Conservation (phyloP, 2,113 vertebrate genomes). For the Junco hyemalis region DNA sequence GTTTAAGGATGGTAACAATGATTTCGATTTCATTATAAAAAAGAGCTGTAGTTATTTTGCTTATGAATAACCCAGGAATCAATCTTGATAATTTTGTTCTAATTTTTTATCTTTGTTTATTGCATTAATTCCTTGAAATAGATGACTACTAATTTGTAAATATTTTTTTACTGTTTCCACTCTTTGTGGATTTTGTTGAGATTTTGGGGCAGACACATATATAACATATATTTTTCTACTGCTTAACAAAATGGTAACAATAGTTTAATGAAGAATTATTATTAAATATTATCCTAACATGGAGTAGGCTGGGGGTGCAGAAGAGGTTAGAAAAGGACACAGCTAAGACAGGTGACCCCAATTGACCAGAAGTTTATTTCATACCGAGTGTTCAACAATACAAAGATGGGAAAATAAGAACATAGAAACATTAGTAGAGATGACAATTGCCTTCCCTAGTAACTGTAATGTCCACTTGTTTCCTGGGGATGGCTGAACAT, state of each 20-base stretch:
- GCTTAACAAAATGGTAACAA: neutral
- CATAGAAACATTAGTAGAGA: accelerated
- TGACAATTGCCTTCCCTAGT: neutral
- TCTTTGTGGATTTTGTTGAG: neutral
- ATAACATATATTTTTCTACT: neutral
- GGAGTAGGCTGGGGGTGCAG: accelerated
- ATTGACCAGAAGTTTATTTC: neutral
- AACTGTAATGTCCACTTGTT: accelerated
- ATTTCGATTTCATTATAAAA: neutral
- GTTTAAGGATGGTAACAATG: neutral
- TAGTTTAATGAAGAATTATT: neutral
- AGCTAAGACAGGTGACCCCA: neutral
- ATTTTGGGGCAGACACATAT: neutral
- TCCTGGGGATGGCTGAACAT: neutral
- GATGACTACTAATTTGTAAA: neutral
- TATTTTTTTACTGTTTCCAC: neutral
- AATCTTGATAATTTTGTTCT: neutral
- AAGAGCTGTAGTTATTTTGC: neutral
- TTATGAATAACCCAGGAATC: neutral
- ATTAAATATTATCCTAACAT: neutral
- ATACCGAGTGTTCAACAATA: neutral
- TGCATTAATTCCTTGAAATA: neutral
- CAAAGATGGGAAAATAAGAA: neutral
- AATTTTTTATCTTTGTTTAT: neutral
- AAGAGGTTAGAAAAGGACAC: neutral